Evolutionary conservation across 2,797 vertebrate genomes (phyloP).

Genomic region (Neosalanx taihuensis): DNA sequence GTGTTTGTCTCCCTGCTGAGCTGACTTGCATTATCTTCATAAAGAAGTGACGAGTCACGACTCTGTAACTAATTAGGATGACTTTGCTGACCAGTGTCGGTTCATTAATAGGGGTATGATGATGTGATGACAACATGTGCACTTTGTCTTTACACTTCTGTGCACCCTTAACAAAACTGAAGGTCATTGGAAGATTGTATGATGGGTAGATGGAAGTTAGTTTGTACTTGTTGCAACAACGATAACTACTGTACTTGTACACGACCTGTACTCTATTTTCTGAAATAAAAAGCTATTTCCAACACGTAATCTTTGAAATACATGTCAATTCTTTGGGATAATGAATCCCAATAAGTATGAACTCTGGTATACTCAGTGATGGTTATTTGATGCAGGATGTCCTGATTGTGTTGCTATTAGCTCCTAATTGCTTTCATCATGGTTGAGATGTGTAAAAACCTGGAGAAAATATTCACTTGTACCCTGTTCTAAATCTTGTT

Average conservation of each 20-base stretch:
- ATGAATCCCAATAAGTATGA: constrained; percentile 33
- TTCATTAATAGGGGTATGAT: constrained; percentile 40
- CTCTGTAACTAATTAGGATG: constrained; percentile 46
- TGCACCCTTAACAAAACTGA: background rate
- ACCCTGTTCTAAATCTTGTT: no score
- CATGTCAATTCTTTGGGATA: constrained; percentile 31
- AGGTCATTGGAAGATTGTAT: background rate
- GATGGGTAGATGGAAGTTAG: background rate
- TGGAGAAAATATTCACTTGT: background rate
- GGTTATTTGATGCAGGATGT: constrained; percentile 21
- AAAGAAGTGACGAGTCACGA: constrained; percentile 34
- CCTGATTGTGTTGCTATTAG: constrained; percentile 25
- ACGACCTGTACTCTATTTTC: constrained; percentile 5
- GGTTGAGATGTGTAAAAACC: constrained; percentile 18
- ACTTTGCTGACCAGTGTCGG: constrained; percentile 45
- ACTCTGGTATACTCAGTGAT: constrained; percentile 23
- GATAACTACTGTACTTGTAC: background rate
- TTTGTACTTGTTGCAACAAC: background rate
- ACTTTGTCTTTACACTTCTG: background rate
- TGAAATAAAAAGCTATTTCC: constrained; percentile 29
- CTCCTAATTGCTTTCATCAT: constrained; percentile 33
- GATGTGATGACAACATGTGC: background rate
- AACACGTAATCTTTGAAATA: no score
- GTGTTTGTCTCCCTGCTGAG: constrained; percentile 14
- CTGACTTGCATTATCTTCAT: constrained; percentile 12